Percentiles rank a stretch among this genome's conserved stretches.
These are phyloP conservation scores for Mystacides longicornis DNA, from an alignment of 2,888 invertebrate species.

Conservation along the genomic window DNA sequence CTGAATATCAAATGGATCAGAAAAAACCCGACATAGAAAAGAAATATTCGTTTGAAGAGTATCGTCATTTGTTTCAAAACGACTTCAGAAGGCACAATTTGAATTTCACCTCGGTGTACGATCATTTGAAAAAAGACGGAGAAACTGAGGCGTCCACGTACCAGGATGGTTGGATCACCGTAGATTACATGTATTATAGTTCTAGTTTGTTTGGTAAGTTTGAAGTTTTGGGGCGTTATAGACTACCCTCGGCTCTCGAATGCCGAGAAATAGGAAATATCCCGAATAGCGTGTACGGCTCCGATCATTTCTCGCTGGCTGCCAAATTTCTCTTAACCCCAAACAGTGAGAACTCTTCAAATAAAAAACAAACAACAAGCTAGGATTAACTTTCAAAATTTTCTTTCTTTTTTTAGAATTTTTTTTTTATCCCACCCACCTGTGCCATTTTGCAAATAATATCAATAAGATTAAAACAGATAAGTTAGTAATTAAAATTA, in stretches of 20 bases:
- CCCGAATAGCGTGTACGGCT: slow-evolving; percentile 68
- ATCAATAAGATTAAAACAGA: no score
- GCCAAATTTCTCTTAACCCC: slow-evolving; percentile 50
- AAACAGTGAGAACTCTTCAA: no score
- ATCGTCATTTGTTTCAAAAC: slow-evolving; percentile 47
- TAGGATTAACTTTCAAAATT: no score
- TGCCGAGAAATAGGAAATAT: slow-evolving; percentile 51
- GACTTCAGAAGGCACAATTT: slow-evolving; percentile 60
- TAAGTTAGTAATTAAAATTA: no score
- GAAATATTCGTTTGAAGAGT: slow-evolving; percentile 23
- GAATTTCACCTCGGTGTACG: slow-evolving; percentile 61
- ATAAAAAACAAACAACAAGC: no score
- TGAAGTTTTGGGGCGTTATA: slow-evolving; percentile 53
- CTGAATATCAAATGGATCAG: slow-evolving; percentile 16
- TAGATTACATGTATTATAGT: slow-evolving; percentile 84
- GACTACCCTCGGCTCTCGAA: slow-evolving; percentile 57
- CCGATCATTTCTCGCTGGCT: slow-evolving; percentile 79
- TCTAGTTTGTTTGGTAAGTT: slow-evolving; percentile 31
- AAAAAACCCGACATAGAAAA: slow-evolving; percentile 4
- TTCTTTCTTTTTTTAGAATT: no score
- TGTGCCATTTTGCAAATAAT: no score
- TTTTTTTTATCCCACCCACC: no score
- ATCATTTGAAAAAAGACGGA: slow-evolving; percentile 40
- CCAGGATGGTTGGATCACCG: slow-evolving; percentile 69
- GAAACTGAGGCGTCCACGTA: slow-evolving; percentile 63